phyloP scores from a whole-genome alignment of 2,888 invertebrate species.

The Papilio elwesi region DNA sequence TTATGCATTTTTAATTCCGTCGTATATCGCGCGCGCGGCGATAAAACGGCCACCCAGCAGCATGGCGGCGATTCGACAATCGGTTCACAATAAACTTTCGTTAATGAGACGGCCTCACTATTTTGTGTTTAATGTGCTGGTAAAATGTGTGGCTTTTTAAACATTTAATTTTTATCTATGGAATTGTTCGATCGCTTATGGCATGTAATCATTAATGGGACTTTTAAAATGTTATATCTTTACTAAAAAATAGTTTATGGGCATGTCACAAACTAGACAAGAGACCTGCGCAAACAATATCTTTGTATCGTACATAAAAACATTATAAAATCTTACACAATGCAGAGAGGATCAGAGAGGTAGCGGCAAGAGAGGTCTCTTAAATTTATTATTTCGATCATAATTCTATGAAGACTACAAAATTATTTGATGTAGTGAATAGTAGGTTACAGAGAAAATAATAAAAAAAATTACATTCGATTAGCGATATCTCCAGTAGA shows the following conservation, averaged over 20 bases:
- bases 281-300: too few relatives aligned
- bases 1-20: constrained; percentile 83
- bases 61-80: constrained; percentile 68
- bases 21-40: constrained; percentile 66
- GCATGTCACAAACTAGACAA: too few relatives aligned
- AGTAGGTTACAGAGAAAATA: too few relatives aligned
- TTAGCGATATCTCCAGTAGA: too few relatives aligned
- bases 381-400: too few relatives aligned
- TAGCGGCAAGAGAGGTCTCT: too few relatives aligned
- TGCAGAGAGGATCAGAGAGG: too few relatives aligned
- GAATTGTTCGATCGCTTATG: constrained; percentile 44
- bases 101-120: constrained; percentile 64
- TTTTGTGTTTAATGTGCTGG: constrained; percentile 45
- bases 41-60: constrained; percentile 62
- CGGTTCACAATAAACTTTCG: constrained; percentile 73
- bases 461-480: too few relatives aligned
- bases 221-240: background rate
- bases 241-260: background rate
- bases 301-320: too few relatives aligned
- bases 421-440: too few relatives aligned
- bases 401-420: too few relatives aligned
- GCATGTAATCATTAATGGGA: background rate
- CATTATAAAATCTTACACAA: too few relatives aligned
- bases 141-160: constrained; percentile 35
- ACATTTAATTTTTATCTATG: constrained; percentile 28